Percentiles rank a stretch among this genome's conserved stretches.
These are phyloP conservation scores for Epizoanthus fatuus DNA, from an alignment of 92 coral and sea anemone species.

Conservation along the genomic window DNA sequence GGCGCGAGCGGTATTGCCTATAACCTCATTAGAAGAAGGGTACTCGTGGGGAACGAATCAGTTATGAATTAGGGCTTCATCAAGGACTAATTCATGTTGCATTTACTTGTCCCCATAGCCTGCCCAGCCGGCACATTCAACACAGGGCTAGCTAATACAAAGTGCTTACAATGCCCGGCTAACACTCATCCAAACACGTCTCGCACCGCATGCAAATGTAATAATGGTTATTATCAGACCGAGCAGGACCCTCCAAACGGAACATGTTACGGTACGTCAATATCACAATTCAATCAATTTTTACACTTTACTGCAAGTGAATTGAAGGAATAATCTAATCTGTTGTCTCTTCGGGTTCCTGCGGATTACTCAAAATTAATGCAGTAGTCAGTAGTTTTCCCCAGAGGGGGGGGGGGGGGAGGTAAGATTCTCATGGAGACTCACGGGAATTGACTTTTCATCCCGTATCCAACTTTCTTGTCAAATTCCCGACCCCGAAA, in stretches of 20 bases:
- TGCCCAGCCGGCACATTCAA: constrained; percentile 52
- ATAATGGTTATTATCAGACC: constrained; percentile 49
- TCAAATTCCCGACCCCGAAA: too few relatives aligned
- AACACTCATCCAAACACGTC: constrained; percentile 55
- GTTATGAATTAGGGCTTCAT: neutral
- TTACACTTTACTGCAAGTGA: too few relatives aligned
- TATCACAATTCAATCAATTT: too few relatives aligned
- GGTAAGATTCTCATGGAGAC: too few relatives aligned
- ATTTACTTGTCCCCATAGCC: constrained; percentile 1
- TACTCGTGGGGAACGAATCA: too few relatives aligned
- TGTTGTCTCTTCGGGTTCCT: too few relatives aligned
- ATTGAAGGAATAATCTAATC: too few relatives aligned
- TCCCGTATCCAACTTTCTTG: too few relatives aligned
- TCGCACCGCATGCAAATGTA: constrained; percentile 45
- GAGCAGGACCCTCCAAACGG: constrained; percentile 38
- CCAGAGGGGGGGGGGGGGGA: too few relatives aligned
- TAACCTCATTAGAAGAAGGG: neutral
- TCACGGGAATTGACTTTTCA: too few relatives aligned
- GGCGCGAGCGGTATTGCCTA: neutral
- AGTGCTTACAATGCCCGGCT: constrained; percentile 49
- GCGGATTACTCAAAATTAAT: too few relatives aligned
- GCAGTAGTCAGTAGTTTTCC: too few relatives aligned
- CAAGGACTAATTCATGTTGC: neutral
- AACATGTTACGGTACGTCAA: constrained; percentile 40
- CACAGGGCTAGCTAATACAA: constrained; percentile 20